A percentile compares a stretch with the other conserved stretches of the same genome.
Conservation (phyloP, 2,113 vertebrate species). For the Alethe castanea region DNA sequence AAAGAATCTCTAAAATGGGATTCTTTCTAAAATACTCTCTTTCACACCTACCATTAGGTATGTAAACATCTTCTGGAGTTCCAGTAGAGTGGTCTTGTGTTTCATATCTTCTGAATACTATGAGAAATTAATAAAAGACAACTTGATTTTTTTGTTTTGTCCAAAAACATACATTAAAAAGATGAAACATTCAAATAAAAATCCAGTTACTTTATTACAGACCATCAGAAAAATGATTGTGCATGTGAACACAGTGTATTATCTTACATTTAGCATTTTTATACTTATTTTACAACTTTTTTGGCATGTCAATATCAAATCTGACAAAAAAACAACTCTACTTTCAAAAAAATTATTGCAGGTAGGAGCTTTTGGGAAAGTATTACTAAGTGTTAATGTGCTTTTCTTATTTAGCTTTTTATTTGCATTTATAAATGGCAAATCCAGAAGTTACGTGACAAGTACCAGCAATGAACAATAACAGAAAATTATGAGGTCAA, state of each 20-base stretch:
- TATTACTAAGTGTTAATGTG: neutral
- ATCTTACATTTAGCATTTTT: neutral
- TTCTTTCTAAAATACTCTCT: neutral
- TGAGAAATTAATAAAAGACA: neutral
- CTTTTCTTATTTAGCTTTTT: neutral
- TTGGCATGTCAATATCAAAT: neutral
- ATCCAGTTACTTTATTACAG: neutral
- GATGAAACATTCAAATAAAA: neutral
- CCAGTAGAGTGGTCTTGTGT: conserved; percentile 96
- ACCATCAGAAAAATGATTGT: neutral
- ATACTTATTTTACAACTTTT: neutral
- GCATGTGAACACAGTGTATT: neutral
- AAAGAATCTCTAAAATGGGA: neutral
- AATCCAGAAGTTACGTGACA: neutral
- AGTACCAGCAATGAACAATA: neutral
- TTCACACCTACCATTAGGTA: conserved; percentile 91
- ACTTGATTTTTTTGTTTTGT: neutral
- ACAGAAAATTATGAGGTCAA: neutral
- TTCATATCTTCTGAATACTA: conserved; percentile 99
- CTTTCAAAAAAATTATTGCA: neutral
- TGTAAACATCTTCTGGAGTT: conserved; percentile 99
- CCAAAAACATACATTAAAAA: neutral
- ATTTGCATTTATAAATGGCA: neutral
- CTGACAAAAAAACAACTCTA: neutral
- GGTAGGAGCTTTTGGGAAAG: neutral